phyloP scores from a whole-genome alignment of 2,888 invertebrate genomes.

The Nemapogon koenigi region DNA sequence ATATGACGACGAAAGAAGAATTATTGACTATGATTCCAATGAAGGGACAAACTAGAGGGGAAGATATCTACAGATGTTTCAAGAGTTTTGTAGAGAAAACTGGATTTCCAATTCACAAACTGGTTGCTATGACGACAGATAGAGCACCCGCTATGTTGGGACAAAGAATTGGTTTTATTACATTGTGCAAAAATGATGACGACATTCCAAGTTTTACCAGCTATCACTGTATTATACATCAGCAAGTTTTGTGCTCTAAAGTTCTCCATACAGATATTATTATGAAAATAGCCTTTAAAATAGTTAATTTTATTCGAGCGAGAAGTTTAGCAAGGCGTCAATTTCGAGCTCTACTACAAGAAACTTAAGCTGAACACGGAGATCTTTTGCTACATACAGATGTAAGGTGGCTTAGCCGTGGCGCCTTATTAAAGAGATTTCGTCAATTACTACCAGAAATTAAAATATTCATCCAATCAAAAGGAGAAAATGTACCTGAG shows the following conservation, averaged over 20 bases:
- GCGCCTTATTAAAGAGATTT: conserved; percentile 5
- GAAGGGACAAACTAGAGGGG: conserved; percentile 13
- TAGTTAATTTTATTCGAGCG: conserved; percentile 6
- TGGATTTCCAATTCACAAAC: conserved; percentile 17
- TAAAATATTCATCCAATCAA: not conserved
- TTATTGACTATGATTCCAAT: conserved; percentile 18
- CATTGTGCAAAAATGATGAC: conserved; percentile 13
- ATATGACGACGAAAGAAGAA: conserved; percentile 17
- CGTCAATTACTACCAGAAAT: conserved; percentile 1
- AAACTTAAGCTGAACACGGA: not conserved
- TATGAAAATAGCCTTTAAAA: conserved; percentile 2
- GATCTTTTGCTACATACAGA: conserved; percentile 7
- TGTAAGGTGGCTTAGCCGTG: conserved; percentile 7
- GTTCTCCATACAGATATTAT: not conserved
- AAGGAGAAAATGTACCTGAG: conserved; percentile 2
- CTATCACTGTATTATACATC: conserved; percentile 12
- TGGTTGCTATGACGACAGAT: conserved; percentile 19
- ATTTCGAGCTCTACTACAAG: not conserved
- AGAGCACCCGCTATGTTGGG: conserved; percentile 20
- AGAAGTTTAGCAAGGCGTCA: conserved; percentile 5
- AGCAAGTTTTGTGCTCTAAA: conserved; percentile 6
- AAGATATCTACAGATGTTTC: conserved; percentile 18
- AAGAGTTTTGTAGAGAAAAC: conserved; percentile 14
- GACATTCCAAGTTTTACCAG: conserved; percentile 15
- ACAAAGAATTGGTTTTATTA: conserved; percentile 17